Evolutionary conservation across 2,888 invertebrate genomes (phyloP), one percentile per base, ranked within the genome.

Genomic region (Cheiracanthium punctorium): DNA sequence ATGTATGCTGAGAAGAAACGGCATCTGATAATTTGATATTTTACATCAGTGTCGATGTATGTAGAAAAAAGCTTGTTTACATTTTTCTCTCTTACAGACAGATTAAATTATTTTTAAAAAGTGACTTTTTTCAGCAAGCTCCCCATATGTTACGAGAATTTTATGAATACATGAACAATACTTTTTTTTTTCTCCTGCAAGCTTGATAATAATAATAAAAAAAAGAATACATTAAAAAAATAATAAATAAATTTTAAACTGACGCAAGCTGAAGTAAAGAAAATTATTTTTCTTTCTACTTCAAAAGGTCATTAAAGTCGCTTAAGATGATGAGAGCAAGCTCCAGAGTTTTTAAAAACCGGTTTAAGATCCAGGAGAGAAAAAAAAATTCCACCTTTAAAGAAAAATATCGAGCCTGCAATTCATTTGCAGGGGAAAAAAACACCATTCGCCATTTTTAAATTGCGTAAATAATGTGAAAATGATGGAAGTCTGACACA

Each of bases 401-500:
- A 73, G 17, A 67, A 67, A 73, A 77, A 69, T 65, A 77, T 24
- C 30, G 14, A 17, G 52, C 70, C 14, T 58, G 58, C n/a, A n/a
- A n/a, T n/a, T n/a, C n/a, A n/a, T n/a, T n/a, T n/a, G 32, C 33
- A 32, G 52, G 37, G 20, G 69, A 69, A 20, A 69, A 69, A 69
- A 33, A 33, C 4, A 33, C 17, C 32, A 37, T 28, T 48, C 43
- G 30, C 48, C 73, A 64, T 79, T 84, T 70, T 85, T 85, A 85
- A 85, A 85, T 85, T 85, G 79, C 79, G 84, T 85, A 85, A 85
- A 85, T 85, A 85, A 85, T 85, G 84, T 32, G 73, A 79, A 85
- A 85, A 80, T 85, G 84, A 85, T 85, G 84, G 84, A 79, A 79
- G 74, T 33, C 30, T 64, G 64, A 80, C 70, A 79, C 74, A 30